Base-by-base conservation (phyloP, 1,140 invertebrate species). In the Drosophila jambulina region DNA sequence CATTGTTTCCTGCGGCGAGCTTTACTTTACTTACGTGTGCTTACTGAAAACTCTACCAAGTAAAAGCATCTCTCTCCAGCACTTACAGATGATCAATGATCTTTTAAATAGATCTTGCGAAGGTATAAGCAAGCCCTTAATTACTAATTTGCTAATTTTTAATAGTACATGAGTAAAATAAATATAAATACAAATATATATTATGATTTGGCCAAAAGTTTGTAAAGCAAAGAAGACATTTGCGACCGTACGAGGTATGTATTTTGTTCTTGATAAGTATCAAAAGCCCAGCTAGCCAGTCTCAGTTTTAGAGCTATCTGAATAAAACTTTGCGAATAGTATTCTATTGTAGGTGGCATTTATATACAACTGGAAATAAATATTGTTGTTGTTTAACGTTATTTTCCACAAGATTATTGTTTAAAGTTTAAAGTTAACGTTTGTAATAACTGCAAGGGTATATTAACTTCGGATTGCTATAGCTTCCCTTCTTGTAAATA, bases 1-100 rank as follows among this genome's bases (percentile, higher is more conserved):
- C n/a, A 40, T 62, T 32, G 34, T 36, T 64, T 46, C 40, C 40
- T 43, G 36, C 23, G 53, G 21, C 51, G 19, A 51, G 29, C 27
- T 56, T 43, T 34, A 43, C 21, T 34, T 21, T 34, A 53, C 32
- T 36, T 17, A 54, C 51, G 51, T 54, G 51, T 54, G 19, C 32
- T 54, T 36, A 6, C 19, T 23, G 15, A 36, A 54, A 54, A 36
- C 7, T 17, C 32, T 36, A 32, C 32, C 23, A 54, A 54, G 51
- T 54, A 36, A 19, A 54, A 21, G 6, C 29, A 32, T 34, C 12
- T 34, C 27, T 32, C 12, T 53, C 3, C 17, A n/a, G 0, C 4
- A 6, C 32, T 27, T 10, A 23, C 23, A 25, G 25, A 8, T 54
- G 51, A 34, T 54, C 32, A 17, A 13, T 23, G 13, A 23, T 54